Evolutionary conservation across 2,888 invertebrate species (phyloP).

Genomic region (Protophormia terraenovae): DNA sequence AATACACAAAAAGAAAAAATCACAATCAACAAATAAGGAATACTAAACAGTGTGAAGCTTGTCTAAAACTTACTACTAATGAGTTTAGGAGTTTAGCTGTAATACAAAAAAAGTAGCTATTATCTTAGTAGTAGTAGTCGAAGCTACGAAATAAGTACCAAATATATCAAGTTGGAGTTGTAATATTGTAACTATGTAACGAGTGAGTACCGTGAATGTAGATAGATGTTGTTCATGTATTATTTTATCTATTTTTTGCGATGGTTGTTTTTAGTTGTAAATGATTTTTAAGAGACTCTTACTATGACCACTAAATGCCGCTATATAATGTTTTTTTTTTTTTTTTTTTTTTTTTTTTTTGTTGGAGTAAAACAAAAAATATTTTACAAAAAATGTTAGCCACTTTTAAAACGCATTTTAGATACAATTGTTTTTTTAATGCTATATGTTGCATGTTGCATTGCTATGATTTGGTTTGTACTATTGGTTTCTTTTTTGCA

Average conservation of each 20-base stretch:
- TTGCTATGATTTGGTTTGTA: slow-evolving; percentile 57
- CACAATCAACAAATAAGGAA: slow-evolving; percentile 36
- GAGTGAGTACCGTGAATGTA: slow-evolving; percentile 24
- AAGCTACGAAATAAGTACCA: slow-evolving; percentile 40
- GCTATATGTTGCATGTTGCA: neutral
- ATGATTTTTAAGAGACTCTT: slow-evolving; percentile 54
- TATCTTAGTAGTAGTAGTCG: neutral
- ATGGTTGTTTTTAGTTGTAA: slow-evolving; percentile 46
- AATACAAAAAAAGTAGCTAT: neutral
- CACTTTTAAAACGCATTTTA: slow-evolving; percentile 51
- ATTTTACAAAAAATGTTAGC: neutral
- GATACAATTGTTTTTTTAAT: slow-evolving; percentile 28
- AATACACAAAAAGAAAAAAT: neutral
- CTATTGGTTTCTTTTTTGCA: neutral
- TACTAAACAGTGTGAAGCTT: slow-evolving; percentile 49
- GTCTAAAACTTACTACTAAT: slow-evolving; percentile 56
- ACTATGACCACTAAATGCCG: slow-evolving; percentile 39
- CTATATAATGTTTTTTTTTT: slow-evolving; percentile 25
- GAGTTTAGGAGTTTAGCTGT: slow-evolving; percentile 30
- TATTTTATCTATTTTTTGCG: neutral
- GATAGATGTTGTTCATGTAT: slow-evolving; percentile 27
- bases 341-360: too few relatives aligned
- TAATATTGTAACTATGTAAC: slow-evolving; percentile 40
- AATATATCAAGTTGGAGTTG: slow-evolving; percentile 45
- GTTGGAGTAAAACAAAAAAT: slow-evolving; percentile 6